Conservation (phyloP, 35 echinoderm and acorn worm genomes). For the Eucidaris tribuloides region DNA sequence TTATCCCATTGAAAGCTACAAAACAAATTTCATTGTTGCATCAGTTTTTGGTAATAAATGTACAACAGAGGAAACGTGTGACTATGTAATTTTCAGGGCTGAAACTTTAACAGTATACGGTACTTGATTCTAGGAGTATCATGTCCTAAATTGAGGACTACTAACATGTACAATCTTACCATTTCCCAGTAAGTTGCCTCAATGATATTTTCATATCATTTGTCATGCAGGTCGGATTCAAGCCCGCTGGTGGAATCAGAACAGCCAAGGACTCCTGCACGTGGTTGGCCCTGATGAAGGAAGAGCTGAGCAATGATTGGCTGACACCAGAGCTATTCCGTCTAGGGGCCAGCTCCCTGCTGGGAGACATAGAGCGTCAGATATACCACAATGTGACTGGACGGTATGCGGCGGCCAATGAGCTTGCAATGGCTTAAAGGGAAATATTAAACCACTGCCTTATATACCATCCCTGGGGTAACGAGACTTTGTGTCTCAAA, state of each 20-base stretch:
- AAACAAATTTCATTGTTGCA: too few relatives aligned
- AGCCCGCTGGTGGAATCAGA: constrained; percentile 91
- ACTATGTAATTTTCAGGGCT: too few relatives aligned
- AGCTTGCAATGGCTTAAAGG: constrained; percentile 80
- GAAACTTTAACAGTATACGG: too few relatives aligned
- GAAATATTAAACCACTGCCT: not conserved
- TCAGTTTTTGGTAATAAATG: too few relatives aligned
- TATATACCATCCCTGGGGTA: too few relatives aligned
- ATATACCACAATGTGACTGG: constrained; percentile 92
- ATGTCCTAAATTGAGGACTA: too few relatives aligned
- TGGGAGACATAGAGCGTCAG: constrained; percentile 89
- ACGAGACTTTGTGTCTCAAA: too few relatives aligned
- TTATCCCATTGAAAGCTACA: too few relatives aligned
- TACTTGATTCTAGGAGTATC: too few relatives aligned
- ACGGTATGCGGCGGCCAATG: constrained; percentile 79
- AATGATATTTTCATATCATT: not conserved
- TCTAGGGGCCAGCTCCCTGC: constrained; percentile 79
- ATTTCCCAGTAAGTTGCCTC: too few relatives aligned
- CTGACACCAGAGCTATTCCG: constrained; percentile 82
- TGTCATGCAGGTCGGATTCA: constrained; percentile 73
- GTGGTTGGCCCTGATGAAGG: constrained; percentile 94
- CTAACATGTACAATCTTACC: too few relatives aligned
- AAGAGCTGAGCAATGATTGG: constrained; percentile 97
- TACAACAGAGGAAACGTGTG: too few relatives aligned
- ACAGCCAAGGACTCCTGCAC: constrained; percentile 89